These are phyloP conservation scores for Cantharis rufa DNA, from an alignment of 2,888 invertebrate species.

Conservation along the genomic window DNA sequence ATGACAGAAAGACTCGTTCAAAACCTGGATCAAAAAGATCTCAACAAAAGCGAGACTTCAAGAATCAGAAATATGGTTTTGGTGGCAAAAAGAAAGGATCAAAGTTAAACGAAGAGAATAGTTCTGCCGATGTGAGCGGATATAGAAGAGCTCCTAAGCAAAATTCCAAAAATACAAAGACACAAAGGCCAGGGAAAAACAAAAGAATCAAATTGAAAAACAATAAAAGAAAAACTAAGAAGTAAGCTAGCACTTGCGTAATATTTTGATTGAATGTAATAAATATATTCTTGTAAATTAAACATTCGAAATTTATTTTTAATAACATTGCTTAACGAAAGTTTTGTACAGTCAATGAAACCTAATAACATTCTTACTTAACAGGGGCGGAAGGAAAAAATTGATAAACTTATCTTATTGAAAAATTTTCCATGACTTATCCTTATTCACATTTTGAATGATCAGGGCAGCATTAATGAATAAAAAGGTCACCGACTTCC, in stretches of 20 bases:
- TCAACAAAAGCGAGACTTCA: conserved; percentile 65
- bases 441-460: no score
- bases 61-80: conserved; percentile 89
- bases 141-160: conserved; percentile 50
- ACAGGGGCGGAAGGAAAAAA: no score
- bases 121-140: conserved; percentile 70
- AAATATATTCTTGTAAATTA: neutral
- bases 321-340: no score
- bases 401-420: no score
- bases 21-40: conserved; percentile 39
- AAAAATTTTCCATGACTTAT: no score
- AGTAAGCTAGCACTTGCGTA: neutral
- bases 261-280: neutral
- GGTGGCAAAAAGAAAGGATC: conserved; percentile 93
- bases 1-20: conserved; percentile 47
- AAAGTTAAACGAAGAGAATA: conserved; percentile 85
- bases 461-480: no score
- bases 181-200: conserved; percentile 56
- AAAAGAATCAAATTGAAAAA: conserved; percentile 56
- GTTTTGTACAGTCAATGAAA: no score
- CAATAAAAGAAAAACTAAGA: conserved; percentile 45
- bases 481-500: no score
- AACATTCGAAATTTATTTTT: no score
- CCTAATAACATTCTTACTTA: no score
- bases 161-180: conserved; percentile 33